phyloP scores from a whole-genome alignment of 2,888 invertebrate species.

The Standfussiana lucernea region DNA sequence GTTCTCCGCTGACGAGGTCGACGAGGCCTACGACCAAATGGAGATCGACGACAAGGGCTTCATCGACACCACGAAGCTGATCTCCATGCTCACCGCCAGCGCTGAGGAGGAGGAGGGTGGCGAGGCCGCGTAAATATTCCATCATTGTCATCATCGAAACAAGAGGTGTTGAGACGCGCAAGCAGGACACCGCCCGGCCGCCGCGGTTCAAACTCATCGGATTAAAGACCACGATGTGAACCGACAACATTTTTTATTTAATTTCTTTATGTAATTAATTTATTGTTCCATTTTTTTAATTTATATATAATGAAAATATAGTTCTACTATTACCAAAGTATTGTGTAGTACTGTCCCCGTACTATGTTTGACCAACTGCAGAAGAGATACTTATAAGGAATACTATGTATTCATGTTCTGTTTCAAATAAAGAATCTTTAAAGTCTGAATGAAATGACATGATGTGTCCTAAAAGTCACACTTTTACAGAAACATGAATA shows the following conservation, averaged over 20 bases:
- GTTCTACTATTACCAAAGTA: constrained; percentile 86
- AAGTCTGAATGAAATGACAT: constrained; percentile 86
- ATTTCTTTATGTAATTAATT: constrained; percentile 86
- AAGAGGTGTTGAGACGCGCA: constrained; percentile 65
- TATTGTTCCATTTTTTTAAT: constrained; percentile 90
- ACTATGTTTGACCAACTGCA: constrained; percentile 62
- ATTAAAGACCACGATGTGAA: constrained; percentile 82
- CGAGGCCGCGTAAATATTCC: constrained; percentile 85
- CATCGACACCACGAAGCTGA: constrained; percentile 96
- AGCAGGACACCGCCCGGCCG: constrained; percentile 75
- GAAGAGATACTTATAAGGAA: constrained; percentile 75
- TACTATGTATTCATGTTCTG: constrained; percentile 87
- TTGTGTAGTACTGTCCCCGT: constrained; percentile 83
- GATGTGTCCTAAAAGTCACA: constrained; percentile 77
- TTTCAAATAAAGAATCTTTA: constrained; percentile 84
- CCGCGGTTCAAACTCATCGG: constrained; percentile 77
- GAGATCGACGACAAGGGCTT: constrained; percentile 97
- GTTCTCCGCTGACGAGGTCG: constrained; percentile 96
- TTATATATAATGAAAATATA: constrained; percentile 90
- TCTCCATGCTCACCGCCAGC: constrained; percentile 96
- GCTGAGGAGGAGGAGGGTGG: constrained; percentile 95
- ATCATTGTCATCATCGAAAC: constrained; percentile 61
- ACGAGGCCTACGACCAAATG: constrained; percentile 98
- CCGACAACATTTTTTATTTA: constrained; percentile 84
- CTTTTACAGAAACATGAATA: constrained; percentile 78